Base-by-base conservation (phyloP, 2,888 invertebrate genomes). In the Scaptomyza reducta region DNA sequence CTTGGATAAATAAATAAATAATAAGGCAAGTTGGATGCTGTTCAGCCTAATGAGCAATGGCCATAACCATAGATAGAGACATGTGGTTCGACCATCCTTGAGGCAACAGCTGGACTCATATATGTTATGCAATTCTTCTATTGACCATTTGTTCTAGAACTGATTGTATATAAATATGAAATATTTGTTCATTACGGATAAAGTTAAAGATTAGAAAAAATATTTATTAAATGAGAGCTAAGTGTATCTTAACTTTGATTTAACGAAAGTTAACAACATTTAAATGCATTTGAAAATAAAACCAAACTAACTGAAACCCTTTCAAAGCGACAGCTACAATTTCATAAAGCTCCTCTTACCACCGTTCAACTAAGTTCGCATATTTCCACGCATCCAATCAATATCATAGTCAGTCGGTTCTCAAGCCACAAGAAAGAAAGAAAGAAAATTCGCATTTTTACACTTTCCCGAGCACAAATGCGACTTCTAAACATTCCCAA, bases 381-480 rank as follows among this genome's bases (percentile, higher is more conserved):
- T 70, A 65, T 71, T 71, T 75, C 38, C 53, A 65, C 69, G 69
- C 53, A 55, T 22, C 27, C 45, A 62, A 72, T 72, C 71, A 74
- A 74, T 71, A 62, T 33, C 27, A 16, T 6, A 22, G n/a, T 33
- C 13, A 35, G 35, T 2, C 35, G n/a, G 5, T 35, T n/a, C 29
- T 16, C 29, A 47, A 25, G 38, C 18, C 10, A 22, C 27, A 31
- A 31, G 3, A 31, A 3, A 10, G 10, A 2, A 18, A 35, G 49
- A 53, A 33, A 11, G 13, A 14, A 42, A 49, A 41, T 63, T 33
- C 29, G 47, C 54, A 38, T 70, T 81, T 80, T 80, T 70, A 84
- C 79, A 80, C 81, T 78, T 78, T 83, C 74, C 70, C 73, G 51
- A 40, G 29, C 54, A 33, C 33, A 54, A 45, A 35, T 13, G 47